Evolutionary conservation across 2,888 invertebrate species (phyloP).

Genomic region (Cataglyphis albicans): DNA sequence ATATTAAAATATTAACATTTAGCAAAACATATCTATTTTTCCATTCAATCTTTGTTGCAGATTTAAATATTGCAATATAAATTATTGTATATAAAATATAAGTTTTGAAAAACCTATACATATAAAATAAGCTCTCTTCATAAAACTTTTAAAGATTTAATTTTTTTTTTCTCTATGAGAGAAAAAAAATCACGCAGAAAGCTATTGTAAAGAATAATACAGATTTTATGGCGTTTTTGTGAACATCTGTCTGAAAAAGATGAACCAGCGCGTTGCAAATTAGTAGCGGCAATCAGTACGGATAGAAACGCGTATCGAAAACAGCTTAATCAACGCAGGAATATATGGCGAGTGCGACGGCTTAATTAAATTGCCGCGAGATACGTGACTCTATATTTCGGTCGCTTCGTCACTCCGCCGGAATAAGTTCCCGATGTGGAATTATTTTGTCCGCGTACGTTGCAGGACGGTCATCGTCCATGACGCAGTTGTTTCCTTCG

Average conservation of each 20-base stretch:
- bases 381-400: constrained; percentile 12
- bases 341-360: constrained; percentile 15
- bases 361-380: constrained; percentile 54
- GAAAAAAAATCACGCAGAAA: background rate
- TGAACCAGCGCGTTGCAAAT: constrained; percentile 13
- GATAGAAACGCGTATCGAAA: constrained; percentile 45
- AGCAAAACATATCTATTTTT: background rate
- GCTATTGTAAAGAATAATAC: background rate
- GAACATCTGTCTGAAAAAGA: constrained; percentile 19
- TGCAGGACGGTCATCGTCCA: background rate
- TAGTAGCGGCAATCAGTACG: constrained; percentile 27
- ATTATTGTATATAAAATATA: background rate
- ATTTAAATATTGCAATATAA: background rate
- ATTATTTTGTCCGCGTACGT: constrained; percentile 43
- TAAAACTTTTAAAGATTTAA: background rate
- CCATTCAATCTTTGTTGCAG: background rate
- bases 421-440: constrained; percentile 38
- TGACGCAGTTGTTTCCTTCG: background rate
- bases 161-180: background rate
- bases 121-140: background rate
- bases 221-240: constrained; percentile 6
- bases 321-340: constrained; percentile 36
- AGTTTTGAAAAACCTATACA: background rate
- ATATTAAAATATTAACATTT: background rate
- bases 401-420: constrained; percentile 13